A percentile compares a stretch with the other conserved stretches of the same genome.
phyloP scores from a whole-genome alignment of 2,797 vertebrate genomes.

The Myotis vivesi region DNA sequence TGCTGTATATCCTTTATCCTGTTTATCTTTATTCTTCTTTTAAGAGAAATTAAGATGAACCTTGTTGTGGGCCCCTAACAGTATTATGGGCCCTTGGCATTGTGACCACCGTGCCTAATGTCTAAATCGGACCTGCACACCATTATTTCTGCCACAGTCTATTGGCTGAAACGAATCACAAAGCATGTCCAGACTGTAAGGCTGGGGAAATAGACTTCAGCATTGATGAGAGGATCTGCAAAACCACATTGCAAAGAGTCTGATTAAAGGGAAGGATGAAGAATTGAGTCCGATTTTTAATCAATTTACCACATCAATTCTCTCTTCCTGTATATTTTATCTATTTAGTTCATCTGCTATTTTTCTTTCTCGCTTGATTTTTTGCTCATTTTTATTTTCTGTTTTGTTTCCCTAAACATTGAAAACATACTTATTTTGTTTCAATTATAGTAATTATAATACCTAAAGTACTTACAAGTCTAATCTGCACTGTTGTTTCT shows the following conservation, averaged over 20 bases:
- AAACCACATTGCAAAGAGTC: not conserved
- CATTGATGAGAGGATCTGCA: not conserved
- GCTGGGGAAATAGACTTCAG: not conserved
- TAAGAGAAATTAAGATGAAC: slow-evolving; percentile 4
- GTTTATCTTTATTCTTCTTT: not conserved
- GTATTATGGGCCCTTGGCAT: not conserved
- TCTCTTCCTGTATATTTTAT: slow-evolving; percentile 42
- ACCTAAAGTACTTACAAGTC: not conserved
- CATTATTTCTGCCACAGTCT: not conserved
- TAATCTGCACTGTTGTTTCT: not conserved
- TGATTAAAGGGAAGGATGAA: not conserved
- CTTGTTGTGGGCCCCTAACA: not conserved
- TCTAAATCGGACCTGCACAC: accelerated
- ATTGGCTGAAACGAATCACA: not conserved
- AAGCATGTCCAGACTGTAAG: not conserved
- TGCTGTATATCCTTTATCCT: not conserved
- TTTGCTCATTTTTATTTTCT: not conserved
- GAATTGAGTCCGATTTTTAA: not conserved
- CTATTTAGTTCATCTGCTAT: slow-evolving; percentile 10
- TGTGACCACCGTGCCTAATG: not conserved
- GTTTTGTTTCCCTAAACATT: not conserved
- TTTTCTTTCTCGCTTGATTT: not conserved
- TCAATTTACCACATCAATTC: not conserved
- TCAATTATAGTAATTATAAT: not conserved
- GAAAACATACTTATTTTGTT: slow-evolving; percentile 29